Evolutionary conservation across 92 coral and sea anemone species (phyloP).

Genomic region (Actinostola sp.): DNA sequence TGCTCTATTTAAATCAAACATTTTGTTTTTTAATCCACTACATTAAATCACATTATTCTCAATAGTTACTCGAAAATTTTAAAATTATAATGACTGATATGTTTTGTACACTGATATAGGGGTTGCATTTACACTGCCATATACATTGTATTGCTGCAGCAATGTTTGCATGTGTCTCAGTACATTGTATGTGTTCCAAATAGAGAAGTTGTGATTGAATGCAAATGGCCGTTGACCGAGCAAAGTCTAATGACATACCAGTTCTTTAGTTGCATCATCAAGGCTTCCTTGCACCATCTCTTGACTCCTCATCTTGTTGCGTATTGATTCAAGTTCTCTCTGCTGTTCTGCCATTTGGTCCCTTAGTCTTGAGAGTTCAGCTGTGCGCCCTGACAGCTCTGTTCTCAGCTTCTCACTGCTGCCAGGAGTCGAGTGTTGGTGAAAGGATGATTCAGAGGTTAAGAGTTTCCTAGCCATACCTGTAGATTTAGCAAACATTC

Average conservation of each 20-base stretch:
- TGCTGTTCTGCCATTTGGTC: slow-evolving; percentile 78
- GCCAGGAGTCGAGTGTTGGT: slow-evolving; percentile 37
- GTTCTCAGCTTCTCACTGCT: slow-evolving; percentile 54
- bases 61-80: neutral
- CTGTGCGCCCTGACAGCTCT: slow-evolving; percentile 72
- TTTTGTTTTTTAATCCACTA: too few relatives aligned
- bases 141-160: too few relatives aligned
- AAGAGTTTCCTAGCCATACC: slow-evolving; percentile 76
- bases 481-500: slow-evolving; percentile 9
- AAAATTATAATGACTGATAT: neutral
- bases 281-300: slow-evolving; percentile 58
- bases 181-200: too few relatives aligned
- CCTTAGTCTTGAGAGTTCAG: slow-evolving; percentile 71
- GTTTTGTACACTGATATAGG: too few relatives aligned
- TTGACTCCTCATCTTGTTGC: slow-evolving; percentile 57
- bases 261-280: slow-evolving; percentile 68
- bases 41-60: too few relatives aligned
- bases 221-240: too few relatives aligned
- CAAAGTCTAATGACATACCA: too few relatives aligned
- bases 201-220: too few relatives aligned
- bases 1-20: slow-evolving; percentile 27
- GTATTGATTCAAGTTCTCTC: slow-evolving; percentile 66
- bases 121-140: too few relatives aligned
- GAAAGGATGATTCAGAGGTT: slow-evolving; percentile 25
- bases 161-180: too few relatives aligned